A percentile compares a stretch with the other conserved stretches of the same genome.
Evolutionary conservation across 1,140 invertebrate species (phyloP).

Genomic region (Idris sp.): DNA sequence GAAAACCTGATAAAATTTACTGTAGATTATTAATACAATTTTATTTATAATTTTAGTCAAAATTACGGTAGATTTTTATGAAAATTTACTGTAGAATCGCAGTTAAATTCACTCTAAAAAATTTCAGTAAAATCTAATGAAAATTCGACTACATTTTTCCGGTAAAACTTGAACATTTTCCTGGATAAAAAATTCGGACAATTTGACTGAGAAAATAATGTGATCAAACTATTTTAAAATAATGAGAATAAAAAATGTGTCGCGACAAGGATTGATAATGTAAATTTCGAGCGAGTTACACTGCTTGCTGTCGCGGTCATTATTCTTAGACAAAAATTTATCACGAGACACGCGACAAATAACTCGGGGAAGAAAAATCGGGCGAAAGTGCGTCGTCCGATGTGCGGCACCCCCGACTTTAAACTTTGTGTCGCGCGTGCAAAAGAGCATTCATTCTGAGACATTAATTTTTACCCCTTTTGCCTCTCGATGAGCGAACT

Average conservation of each 20-base stretch:
- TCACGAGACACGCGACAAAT: conserved; percentile 67
- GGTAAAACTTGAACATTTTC: no score
- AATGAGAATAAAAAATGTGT: conserved; percentile 3
- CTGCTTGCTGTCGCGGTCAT: conserved; percentile 26
- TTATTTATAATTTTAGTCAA: no score
- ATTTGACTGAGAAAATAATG: no score
- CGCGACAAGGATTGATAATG: conserved; percentile 16
- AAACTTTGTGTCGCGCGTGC: conserved; percentile 60
- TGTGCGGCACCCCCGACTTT: conserved; percentile 53
- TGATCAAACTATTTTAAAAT: not conserved
- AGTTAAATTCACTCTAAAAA: no score
- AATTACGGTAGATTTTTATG: no score
- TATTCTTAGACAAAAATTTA: conserved; percentile 57
- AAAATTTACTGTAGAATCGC: no score
- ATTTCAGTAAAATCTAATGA: no score
- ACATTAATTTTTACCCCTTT: conserved; percentile 79
- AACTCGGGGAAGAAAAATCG: conserved; percentile 75
- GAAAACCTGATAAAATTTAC: no score
- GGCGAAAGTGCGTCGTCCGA: conserved; percentile 69
- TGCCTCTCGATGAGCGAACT: conserved; percentile 63
- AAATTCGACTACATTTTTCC: no score
- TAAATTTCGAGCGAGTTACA: conserved; percentile 18
- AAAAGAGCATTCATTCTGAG: conserved; percentile 76
- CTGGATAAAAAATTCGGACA: no score
- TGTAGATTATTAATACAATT: no score